phyloP scores from a whole-genome alignment of 1,140 invertebrate genomes.

The Trypoxylus dichotomus region DNA sequence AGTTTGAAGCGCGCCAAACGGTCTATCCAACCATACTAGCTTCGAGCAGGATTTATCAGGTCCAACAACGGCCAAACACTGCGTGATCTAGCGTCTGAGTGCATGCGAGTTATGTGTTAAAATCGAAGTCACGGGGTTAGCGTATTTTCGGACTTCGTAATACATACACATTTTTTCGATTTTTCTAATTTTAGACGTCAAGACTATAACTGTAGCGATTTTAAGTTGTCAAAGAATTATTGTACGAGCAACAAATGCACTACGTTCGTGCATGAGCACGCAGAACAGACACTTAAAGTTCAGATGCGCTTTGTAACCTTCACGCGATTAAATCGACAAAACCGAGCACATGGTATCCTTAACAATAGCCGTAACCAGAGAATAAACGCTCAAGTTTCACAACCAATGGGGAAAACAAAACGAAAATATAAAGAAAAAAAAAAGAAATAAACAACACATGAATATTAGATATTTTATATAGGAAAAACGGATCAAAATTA shows the following conservation, averaged over 20 bases:
- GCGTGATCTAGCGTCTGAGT: constrained; percentile 45
- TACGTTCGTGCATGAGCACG: not conserved
- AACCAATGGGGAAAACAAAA: not conserved
- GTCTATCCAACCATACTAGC: not conserved
- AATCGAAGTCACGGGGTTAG: constrained; percentile 46
- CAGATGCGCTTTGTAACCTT: not conserved
- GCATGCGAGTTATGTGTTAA: constrained; percentile 43
- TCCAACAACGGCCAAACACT: constrained; percentile 35
- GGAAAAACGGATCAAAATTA: not conserved
- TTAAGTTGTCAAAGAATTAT: not conserved
- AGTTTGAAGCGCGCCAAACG: constrained; percentile 10
- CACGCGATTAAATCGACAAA: constrained; percentile 24
- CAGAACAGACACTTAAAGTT: not conserved
- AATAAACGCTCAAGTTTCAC: not conserved
- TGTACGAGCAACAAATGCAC: not conserved
- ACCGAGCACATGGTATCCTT: not conserved
- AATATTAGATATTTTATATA: not conserved
- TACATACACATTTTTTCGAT: not conserved
- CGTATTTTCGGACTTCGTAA: constrained; percentile 34
- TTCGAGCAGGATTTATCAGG: constrained; percentile 31
- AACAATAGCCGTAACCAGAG: constrained; percentile 26
- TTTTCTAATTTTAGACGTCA: too few relatives aligned
- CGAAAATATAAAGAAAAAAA: not conserved
- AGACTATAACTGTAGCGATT: too few relatives aligned
- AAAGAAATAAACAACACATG: not conserved